Percentiles rank a stretch among this genome's conserved stretches.
Conservation (phyloP, 2,888 invertebrate genomes). For the Branchellion lobata region DNA sequence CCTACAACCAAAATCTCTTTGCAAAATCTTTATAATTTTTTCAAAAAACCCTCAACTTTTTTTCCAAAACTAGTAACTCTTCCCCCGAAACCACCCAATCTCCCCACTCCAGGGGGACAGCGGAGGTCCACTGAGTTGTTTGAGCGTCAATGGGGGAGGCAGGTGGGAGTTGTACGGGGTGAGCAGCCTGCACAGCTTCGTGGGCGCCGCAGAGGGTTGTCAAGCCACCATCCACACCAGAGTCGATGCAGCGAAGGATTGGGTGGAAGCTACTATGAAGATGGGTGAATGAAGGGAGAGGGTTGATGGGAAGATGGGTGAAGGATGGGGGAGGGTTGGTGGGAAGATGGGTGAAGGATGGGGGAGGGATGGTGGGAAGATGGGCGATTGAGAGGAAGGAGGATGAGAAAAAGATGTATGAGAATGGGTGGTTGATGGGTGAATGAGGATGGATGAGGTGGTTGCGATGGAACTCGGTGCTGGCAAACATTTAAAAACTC, state of each 20-base stretch:
- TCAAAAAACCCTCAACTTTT: too few relatives aligned
- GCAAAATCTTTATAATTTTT: too few relatives aligned
- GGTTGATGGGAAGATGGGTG: background rate
- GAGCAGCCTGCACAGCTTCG: background rate
- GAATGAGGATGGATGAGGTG: slow-evolving; percentile 1
- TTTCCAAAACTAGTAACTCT: too few relatives aligned
- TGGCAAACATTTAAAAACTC: too few relatives aligned
- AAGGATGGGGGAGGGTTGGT: background rate
- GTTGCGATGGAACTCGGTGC: too few relatives aligned
- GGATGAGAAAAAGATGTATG: too few relatives aligned
- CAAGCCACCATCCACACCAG: slow-evolving; percentile 8
- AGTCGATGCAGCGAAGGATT: background rate
- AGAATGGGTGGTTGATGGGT: background rate
- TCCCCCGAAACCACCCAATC: too few relatives aligned
- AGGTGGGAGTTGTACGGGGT: background rate
- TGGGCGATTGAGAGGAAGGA: too few relatives aligned
- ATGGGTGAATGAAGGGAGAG: background rate
- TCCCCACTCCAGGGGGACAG: slow-evolving; percentile 10
- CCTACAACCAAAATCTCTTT: too few relatives aligned
- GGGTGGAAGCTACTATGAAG: background rate
- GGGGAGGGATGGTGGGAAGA: too few relatives aligned
- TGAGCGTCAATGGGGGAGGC: background rate
- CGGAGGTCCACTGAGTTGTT: slow-evolving; percentile 11
- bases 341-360: background rate
- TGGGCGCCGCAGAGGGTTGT: background rate